phyloP scores from a whole-genome alignment of 2,113 vertebrate species.

The Hymenochirus boettgeri region DNA sequence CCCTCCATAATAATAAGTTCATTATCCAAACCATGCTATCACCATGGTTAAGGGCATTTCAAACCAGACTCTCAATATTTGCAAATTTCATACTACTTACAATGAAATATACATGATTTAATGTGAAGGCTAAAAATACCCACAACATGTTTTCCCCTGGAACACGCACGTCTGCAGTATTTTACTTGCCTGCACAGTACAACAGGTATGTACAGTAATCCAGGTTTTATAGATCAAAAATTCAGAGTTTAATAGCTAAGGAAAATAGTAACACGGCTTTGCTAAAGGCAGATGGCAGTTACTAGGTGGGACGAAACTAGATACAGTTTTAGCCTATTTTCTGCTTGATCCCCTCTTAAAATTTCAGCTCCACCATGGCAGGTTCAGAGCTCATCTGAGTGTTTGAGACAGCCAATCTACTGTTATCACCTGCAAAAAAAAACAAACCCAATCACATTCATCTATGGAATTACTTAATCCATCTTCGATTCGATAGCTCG shows the following conservation, averaged over 20 bases:
- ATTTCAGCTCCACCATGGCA: slow-evolving; percentile 46
- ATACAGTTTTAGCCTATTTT: slow-evolving; percentile 72
- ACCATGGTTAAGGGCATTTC: too few species aligned
- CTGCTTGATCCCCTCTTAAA: slow-evolving; percentile 49
- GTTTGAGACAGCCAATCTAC: slow-evolving; percentile 58
- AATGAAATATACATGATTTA: too few species aligned
- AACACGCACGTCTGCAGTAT: too few species aligned
- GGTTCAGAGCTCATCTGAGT: slow-evolving; percentile 56
- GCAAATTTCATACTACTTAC: too few species aligned
- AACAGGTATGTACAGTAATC: not conserved
- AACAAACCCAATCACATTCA: slow-evolving; percentile 17
- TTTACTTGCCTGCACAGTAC: too few species aligned
- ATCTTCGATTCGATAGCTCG: not conserved
- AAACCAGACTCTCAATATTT: too few species aligned
- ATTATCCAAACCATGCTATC: too few species aligned
- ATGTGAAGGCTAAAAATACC: too few species aligned
- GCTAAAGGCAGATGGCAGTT: slow-evolving; percentile 44
- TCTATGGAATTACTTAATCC: slow-evolving; percentile 2
- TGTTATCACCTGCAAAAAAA: slow-evolving; percentile 62
- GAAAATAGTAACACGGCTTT: slow-evolving; percentile 4
- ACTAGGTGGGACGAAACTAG: slow-evolving; percentile 82
- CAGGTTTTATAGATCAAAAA: not conserved
- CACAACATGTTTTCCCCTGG: too few species aligned
- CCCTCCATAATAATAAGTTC: too few species aligned
- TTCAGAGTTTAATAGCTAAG: slow-evolving; percentile 11